Conservation (phyloP, 2,888 invertebrate species). For the Koerneria pararmatus region DNA sequence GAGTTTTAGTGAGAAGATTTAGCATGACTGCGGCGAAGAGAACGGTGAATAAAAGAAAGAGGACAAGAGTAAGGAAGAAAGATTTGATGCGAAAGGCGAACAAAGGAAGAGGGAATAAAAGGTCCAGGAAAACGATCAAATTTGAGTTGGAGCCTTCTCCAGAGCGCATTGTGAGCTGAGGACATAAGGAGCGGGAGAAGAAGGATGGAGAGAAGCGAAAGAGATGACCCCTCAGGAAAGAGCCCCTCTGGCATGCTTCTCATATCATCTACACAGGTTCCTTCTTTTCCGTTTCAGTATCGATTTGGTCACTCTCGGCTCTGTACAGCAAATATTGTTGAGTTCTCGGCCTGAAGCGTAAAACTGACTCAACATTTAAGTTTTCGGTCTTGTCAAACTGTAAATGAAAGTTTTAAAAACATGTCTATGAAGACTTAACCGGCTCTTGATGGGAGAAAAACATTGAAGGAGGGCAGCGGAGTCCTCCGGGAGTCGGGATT, state of each 20-base stretch:
- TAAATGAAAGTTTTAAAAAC: no score
- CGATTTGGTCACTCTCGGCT: background rate
- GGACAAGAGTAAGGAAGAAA: constrained; percentile 20
- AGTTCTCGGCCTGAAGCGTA: no score
- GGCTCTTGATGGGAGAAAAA: no score
- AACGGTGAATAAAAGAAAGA: constrained; percentile 17
- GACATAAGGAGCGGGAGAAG: background rate
- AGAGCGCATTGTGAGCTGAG: background rate
- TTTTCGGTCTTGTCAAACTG: no score
- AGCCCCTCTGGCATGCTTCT: background rate
- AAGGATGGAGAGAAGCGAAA: background rate
- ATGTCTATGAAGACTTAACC: no score
- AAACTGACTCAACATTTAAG: no score
- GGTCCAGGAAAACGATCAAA: no score
- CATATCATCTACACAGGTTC: background rate
- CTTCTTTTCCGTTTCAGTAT: background rate
- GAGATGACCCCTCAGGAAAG: background rate
- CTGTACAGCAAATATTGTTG: background rate
- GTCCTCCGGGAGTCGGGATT: no score
- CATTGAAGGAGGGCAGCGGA: no score
- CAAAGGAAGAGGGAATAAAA: constrained; percentile 4
- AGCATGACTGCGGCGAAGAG: constrained; percentile 10
- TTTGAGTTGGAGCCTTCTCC: background rate
- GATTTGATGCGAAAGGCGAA: constrained; percentile 12
- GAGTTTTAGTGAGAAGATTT: background rate